Base-by-base conservation (phyloP, 2,113 vertebrate species). In the Oryzias melastigma region DNA sequence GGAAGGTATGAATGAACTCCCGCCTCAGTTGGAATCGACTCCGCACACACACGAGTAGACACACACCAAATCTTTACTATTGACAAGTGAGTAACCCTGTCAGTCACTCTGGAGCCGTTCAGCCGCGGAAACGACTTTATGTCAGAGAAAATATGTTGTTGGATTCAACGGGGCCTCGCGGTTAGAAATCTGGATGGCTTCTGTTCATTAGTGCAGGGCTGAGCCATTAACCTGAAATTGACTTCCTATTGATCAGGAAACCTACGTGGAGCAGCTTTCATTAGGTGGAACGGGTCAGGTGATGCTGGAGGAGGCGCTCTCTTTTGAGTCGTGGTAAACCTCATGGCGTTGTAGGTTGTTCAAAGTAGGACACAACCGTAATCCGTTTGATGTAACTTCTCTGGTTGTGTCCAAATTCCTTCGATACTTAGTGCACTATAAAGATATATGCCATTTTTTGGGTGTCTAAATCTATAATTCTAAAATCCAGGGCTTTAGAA, bases 191-290 rank as follows among this genome's bases (percentile, higher is more conserved):
- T 53, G 64, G 68, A 75, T 62, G n/a, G 84, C 74, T 58, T 63
- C 60, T 77, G 80, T 87, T 84, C 82, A 85, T 87, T 87, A 85
- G 85, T 47, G 62, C 71, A 74, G 71, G 79, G 64, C 71, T 46
- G 52, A 81, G 77, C 86, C 78, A 89, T 89, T 89, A 89, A 88
- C 86, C 88, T 88, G 80, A 66, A 71, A 84, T 78, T 85, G 88
- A 87, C 85, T 88, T 82, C 52, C 53, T 78, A 90, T 90, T 84
- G 88, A 90, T 90, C 77, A 78, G 44, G 68, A 67, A 81, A 86
- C 85, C 72, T 85, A 73, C 45, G 45, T 35, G 5, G 42, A 73
- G 5, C 46, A 10, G 71, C 69, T 72, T 81, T 82, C 77, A 82
- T 86, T 87, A 73, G 74, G 63, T 79, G 65, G 49, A 75, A 63